phyloP scores from a whole-genome alignment of 2,113 vertebrate species.

The Oenanthe oenanthe region DNA sequence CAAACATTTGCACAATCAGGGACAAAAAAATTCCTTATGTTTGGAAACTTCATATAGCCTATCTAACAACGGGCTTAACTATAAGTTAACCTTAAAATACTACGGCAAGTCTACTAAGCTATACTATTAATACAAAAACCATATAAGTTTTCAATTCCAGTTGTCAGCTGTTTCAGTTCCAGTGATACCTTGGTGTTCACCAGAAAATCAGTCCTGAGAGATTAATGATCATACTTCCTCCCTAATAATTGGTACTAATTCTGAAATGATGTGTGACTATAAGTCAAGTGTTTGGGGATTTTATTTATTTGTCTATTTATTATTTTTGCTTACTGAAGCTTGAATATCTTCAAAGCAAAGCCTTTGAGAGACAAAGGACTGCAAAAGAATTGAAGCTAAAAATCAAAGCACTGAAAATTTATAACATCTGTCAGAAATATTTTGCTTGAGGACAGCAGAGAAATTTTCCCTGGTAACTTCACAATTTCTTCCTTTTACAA shows the following conservation, averaged over 20 bases:
- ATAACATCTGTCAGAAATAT: neutral
- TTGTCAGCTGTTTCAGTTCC: neutral
- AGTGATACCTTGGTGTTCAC: neutral
- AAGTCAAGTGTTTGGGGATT: neutral
- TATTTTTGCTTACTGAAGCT: neutral
- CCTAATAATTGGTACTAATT: neutral
- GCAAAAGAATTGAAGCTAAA: neutral
- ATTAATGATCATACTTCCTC: neutral
- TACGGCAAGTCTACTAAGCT: neutral
- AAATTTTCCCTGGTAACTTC: neutral
- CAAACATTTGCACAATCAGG: neutral
- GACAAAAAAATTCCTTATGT: neutral
- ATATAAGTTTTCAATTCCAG: rapidly evolving
- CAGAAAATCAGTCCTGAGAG: neutral
- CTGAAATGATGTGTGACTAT: neutral
- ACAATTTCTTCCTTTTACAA: neutral
- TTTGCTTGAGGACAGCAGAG: neutral
- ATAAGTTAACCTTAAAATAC: neutral
- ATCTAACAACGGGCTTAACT: neutral
- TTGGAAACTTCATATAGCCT: neutral
- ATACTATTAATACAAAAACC: neutral
- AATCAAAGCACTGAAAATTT: neutral
- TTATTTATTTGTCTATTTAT: neutral
- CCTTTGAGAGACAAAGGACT: neutral
- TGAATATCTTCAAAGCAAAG: neutral